A percentile compares a stretch with the other conserved stretches of the same genome.
Evolutionary conservation across 2,797 vertebrate species (phyloP).

Genomic region (Calcarius lapponicus): DNA sequence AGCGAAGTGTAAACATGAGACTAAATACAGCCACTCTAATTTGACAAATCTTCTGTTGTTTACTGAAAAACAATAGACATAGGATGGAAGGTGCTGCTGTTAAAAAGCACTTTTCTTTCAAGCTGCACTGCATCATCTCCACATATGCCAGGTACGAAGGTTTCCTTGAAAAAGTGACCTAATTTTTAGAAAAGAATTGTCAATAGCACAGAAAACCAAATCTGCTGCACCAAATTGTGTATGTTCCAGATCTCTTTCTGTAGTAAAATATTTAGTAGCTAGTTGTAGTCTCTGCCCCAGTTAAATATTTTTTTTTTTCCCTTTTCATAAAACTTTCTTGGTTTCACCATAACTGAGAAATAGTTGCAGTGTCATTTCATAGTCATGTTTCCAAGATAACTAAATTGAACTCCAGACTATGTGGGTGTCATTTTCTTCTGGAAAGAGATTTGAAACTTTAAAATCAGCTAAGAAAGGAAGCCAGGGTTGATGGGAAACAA

Average conservation of each 20-base stretch:
- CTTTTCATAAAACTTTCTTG: neutral
- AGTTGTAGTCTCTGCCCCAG: neutral
- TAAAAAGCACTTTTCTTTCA: neutral
- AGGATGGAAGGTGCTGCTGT: neutral
- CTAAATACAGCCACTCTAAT: neutral
- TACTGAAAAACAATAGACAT: neutral
- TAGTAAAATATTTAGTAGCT: slow-evolving; percentile 31
- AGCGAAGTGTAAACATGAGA: neutral
- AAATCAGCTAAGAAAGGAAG: neutral
- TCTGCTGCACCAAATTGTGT: neutral
- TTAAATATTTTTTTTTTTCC: neutral
- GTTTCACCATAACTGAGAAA: neutral
- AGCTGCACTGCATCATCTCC: neutral
- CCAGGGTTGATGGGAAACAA: neutral
- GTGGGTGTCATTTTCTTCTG: neutral
- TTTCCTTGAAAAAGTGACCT: neutral
- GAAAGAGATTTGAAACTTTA: neutral
- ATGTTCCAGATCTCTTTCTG: neutral
- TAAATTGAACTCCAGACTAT: neutral
- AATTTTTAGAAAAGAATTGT: neutral
- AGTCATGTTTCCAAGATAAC: neutral
- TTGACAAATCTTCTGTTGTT: neutral
- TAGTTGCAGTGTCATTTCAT: neutral
- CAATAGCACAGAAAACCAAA: neutral
- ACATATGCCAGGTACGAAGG: neutral